Base-by-base conservation (phyloP, 2,797 vertebrate species). In the Knipowitschia caucasica region DNA sequence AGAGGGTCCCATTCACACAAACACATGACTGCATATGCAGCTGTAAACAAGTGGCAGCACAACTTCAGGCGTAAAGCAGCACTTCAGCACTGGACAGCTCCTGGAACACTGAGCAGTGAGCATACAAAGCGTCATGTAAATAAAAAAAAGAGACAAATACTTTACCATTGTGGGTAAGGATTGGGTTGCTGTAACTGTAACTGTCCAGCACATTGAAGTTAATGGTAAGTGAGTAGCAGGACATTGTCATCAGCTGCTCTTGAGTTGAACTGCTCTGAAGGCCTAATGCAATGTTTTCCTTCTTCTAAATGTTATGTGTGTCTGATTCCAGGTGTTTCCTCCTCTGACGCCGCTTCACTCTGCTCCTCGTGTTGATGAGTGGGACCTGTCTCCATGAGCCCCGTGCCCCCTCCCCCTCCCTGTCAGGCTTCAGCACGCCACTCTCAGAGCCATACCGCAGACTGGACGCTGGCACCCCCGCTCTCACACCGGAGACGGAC, bases 371-470 rank as follows among this genome's bases (percentile, higher is more conserved):
- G 84, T 82, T 80, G 82, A 90, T 90, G 89, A 91, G 87, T 85
- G 86, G 88, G 83, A 95, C 95, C 84, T 97, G 95, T 87, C 89
- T 96, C 79, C 94, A 95, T 55, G 94, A 97, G 78, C 86, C 92
- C 53, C 92, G 92, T 38, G 93, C 93, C 30, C 92, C 92, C 1
- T 97, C 95, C 25, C 95, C 95, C 3, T 95, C 93, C 53, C 93
- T 96, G 20, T 94, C 92, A 6, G 92, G 90, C 58, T 94, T 94
- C 68, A 92, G 87, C 80, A 83, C 89, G 6, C 91, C 93, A 3
- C 83, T 94, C 43, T 92, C 91, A 0, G 93, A 95, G 1, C 91
- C 92, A 3, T 91, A 93, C 70, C 89, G 92, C 34, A 91, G 90
- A 23, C 84, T 92, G 12, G 94, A 94, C 77, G 89, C 90, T 5